Evolutionary conservation across 2,797 vertebrate species (phyloP), one percentile per base, ranked within the genome.

Genomic region (Argentina silus): DNA sequence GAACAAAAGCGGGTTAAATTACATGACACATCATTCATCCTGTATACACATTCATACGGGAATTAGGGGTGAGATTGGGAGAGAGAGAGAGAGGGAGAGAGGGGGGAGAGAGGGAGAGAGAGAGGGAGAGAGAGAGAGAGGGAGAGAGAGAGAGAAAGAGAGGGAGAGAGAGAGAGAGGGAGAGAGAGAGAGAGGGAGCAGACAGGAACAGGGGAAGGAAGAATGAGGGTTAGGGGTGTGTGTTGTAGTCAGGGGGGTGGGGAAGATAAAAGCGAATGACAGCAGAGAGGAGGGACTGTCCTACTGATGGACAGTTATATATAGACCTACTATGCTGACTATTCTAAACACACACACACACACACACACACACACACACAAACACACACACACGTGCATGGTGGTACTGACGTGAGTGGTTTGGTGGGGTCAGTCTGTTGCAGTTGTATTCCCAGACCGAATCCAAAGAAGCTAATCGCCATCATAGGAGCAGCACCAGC

Each of bases 391-490:
- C 23, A 64, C 23, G 50, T 4, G 14, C 6, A 66, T 42, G 6
- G 9, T 10, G 44, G 19, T 44, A 83, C 92, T 91, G 9, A 95
- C 94, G 86, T 93, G 7, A 93, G 87, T 0, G 86, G 81, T 55
- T 80, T 78, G 15, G 64, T n/a, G 3, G 88, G 81, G 47, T 93
- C 86, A 0, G 78, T 79, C 87, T 94, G 94, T 73, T 93, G 93
- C 5, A 95, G 87, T 78, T 93, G 92, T 78, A 95, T 95, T 11
- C 94, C 94, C 11, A 95, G 67, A 47, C 92, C 93, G 56, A 93
- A 94, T 36, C 93, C 93, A 17, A 95, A 93, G 87, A 95, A 95
- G 44, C 92, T 91, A 83, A 95, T 86, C 47, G 94, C 94, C 91
- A 94, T 94, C 91, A 95, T 94, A 0, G 94, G 94, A 57, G 93